phyloP scores from a whole-genome alignment of 2,113 vertebrate species.

The Neomonachus schauinslandi region DNA sequence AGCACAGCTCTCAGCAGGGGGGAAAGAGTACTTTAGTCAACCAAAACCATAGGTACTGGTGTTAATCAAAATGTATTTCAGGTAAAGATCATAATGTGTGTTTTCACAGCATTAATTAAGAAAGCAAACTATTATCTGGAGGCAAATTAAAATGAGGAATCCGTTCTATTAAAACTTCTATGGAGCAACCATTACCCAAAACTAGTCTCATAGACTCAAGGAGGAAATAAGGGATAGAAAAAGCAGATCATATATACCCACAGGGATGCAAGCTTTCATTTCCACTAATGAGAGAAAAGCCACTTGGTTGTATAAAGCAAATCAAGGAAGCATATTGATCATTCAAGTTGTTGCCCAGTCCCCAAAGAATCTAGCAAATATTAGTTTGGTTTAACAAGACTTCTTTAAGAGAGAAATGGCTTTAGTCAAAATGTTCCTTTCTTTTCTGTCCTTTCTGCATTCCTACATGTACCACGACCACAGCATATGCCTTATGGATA shows the following conservation, averaged over 20 bases:
- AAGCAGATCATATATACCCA: not conserved
- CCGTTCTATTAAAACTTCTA: slow-evolving; percentile 64
- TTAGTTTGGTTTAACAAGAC: not conserved
- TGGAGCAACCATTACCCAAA: not conserved
- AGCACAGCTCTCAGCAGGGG: not conserved
- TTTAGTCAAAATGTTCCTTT: not conserved
- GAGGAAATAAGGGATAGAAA: slow-evolving; percentile 28
- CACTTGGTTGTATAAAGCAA: slow-evolving; percentile 43
- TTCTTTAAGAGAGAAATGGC: not conserved
- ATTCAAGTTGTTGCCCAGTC: not conserved
- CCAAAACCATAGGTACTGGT: not conserved
- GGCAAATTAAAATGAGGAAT: slow-evolving; percentile 74
- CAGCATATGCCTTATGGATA: not conserved
- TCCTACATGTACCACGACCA: not conserved
- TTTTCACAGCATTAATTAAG: slow-evolving; percentile 76
- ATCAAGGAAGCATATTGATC: not conserved
- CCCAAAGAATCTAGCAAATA: not conserved
- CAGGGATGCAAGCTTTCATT: slow-evolving; percentile 41
- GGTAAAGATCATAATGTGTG: slow-evolving; percentile 66
- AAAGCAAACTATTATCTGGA: slow-evolving; percentile 70
- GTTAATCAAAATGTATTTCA: slow-evolving; percentile 72
- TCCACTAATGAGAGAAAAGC: slow-evolving; percentile 71
- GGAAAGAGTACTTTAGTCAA: slow-evolving; percentile 1
- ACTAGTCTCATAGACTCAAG: not conserved
- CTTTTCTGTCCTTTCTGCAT: not conserved